phyloP scores from a whole-genome alignment of 2,888 invertebrate species.

The Drosophila meridiana region DNA sequence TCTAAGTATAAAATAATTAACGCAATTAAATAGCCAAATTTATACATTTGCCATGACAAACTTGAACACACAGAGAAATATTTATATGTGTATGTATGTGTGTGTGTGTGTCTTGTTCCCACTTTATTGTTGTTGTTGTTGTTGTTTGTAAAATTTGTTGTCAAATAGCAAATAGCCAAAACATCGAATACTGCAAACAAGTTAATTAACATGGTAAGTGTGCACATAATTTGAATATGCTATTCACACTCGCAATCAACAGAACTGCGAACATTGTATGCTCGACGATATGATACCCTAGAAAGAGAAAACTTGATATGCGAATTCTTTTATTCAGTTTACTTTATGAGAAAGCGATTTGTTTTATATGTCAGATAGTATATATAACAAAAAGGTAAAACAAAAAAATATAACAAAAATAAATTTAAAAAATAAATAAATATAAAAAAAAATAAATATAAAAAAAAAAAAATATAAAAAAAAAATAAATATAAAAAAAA shows the following conservation, averaged over 20 bases:
- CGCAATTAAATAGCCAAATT: conserved; percentile 4
- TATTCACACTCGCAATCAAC: conserved; percentile 24
- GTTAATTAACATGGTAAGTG: conserved; percentile 38
- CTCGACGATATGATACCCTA: not conserved
- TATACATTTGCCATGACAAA: not conserved
- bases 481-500: too few relatives aligned
- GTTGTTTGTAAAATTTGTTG: conserved; percentile 3
- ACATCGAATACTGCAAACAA: conserved; percentile 15
- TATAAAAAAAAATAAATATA: too few relatives aligned
- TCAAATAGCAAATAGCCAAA: conserved; percentile 29
- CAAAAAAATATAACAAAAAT: too few relatives aligned
- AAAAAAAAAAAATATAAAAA: too few relatives aligned
- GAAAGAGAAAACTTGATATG: not conserved
- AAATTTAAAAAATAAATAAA: too few relatives aligned
- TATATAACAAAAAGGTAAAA: too few relatives aligned
- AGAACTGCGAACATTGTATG: not conserved
- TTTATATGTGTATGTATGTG: not conserved
- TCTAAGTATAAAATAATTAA: conserved; percentile 8
- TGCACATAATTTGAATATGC: conserved; percentile 31
- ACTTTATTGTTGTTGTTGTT: not conserved
- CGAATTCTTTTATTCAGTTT: too few relatives aligned
- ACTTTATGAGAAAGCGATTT: too few relatives aligned
- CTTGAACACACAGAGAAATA: not conserved
- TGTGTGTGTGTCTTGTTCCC: not conserved
- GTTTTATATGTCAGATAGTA: too few relatives aligned